These are phyloP conservation scores for Sycobia sp. DNA, from an alignment of 1,140 invertebrate species.

Conservation along the genomic window DNA sequence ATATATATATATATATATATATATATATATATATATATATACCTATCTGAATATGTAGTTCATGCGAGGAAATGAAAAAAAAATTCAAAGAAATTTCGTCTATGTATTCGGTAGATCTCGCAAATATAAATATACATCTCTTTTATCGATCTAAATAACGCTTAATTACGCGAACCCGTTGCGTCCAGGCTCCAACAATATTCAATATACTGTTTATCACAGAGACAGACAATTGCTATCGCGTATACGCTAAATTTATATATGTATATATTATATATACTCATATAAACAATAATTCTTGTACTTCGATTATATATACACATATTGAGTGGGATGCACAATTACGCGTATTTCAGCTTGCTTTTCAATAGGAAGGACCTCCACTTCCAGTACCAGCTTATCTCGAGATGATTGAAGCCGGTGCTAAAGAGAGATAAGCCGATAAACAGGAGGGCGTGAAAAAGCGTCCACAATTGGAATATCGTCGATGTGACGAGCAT, in stretches of 20 bases:
- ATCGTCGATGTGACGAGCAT: constrained; percentile 56
- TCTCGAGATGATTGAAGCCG: constrained; percentile 66
- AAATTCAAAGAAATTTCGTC: too few relatives aligned
- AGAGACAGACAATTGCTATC: constrained; percentile 38
- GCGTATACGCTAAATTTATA: constrained; percentile 30
- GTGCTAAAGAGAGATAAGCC: constrained; percentile 60
- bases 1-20: too few relatives aligned
- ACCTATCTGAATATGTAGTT: too few relatives aligned
- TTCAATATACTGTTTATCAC: too few relatives aligned
- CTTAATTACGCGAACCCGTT: too few relatives aligned
- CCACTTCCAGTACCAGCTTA: constrained; percentile 59
- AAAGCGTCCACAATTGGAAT: constrained; percentile 61
- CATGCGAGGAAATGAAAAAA: too few relatives aligned
- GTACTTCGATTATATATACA: background rate
- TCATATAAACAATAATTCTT: constrained; percentile 9
- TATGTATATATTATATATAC: background rate
- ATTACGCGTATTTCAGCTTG: constrained; percentile 27
- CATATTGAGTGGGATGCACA: too few relatives aligned
- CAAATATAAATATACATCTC: too few relatives aligned
- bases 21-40: too few relatives aligned
- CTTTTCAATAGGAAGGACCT: constrained; percentile 32
- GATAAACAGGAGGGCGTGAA: constrained; percentile 60
- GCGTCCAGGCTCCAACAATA: too few relatives aligned
- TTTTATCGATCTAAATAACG: too few relatives aligned
- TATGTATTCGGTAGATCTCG: too few relatives aligned